Percentiles rank a stretch among this genome's conserved stretches.
Evolutionary conservation across 2,888 invertebrate genomes (phyloP).

Genomic region (Chironomus tentans): DNA sequence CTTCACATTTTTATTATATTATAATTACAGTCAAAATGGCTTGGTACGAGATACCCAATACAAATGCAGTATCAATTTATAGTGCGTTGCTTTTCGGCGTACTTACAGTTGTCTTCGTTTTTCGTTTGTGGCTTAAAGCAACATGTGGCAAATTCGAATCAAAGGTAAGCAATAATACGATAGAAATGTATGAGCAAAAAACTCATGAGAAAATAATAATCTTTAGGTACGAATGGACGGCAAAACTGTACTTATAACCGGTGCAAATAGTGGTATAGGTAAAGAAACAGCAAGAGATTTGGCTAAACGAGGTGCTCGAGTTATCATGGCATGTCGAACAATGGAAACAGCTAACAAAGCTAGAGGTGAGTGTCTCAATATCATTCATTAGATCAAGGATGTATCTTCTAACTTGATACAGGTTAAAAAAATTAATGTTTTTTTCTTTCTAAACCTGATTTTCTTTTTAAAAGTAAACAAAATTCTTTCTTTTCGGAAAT

Average conservation of each 20-base stretch:
- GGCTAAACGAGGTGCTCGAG: constrained; percentile 64
- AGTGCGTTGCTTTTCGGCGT: constrained; percentile 3
- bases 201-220: neutral
- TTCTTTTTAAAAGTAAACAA: too few relatives aligned
- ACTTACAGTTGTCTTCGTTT: constrained; percentile 8
- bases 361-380: constrained; percentile 47
- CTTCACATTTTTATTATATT: neutral
- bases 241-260: constrained; percentile 83
- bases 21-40: neutral
- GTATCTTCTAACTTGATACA: too few relatives aligned
- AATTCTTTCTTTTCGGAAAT: too few relatives aligned
- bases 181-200: neutral
- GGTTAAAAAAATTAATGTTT: too few relatives aligned
- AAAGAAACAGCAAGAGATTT: constrained; percentile 68
- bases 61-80: constrained; percentile 17
- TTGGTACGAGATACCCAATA: constrained; percentile 18
- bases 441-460: too few relatives aligned
- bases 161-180: neutral
- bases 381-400: too few relatives aligned
- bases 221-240: constrained; percentile 61
- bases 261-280: constrained; percentile 74
- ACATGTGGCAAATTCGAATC: constrained; percentile 29
- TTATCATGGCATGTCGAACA: constrained; percentile 82
- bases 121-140: constrained; percentile 19
- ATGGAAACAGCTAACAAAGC: constrained; percentile 60